Conservation (phyloP, 2,797 vertebrate genomes). For the Acipenser transmontanus region DNA sequence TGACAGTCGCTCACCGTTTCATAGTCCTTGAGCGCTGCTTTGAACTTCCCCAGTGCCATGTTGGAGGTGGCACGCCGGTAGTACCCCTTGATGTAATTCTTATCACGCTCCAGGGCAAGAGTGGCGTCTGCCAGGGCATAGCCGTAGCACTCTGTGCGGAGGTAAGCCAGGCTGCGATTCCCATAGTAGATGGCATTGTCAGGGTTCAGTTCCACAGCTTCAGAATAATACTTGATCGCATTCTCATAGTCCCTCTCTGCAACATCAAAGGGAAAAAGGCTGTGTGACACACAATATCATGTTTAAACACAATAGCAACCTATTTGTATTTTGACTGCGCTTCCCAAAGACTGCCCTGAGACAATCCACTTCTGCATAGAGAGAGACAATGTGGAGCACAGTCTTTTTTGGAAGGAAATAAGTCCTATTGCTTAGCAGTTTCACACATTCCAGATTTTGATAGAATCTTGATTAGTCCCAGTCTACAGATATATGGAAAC, state of each 20-base stretch:
- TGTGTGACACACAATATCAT: too few species aligned
- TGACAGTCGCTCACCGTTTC: slow-evolving; percentile 70
- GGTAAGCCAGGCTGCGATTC: slow-evolving; percentile 90
- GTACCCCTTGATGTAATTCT: slow-evolving; percentile 91
- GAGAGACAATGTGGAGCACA: too few species aligned
- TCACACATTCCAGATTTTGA: too few species aligned
- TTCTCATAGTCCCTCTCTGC: slow-evolving; percentile 89
- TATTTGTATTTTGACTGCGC: too few species aligned
- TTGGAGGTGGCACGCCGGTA: slow-evolving; percentile 88
- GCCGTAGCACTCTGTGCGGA: slow-evolving; percentile 91
- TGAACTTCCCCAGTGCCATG: slow-evolving; percentile 93
- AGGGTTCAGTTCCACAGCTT: slow-evolving; percentile 82
- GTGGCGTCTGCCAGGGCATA: slow-evolving; percentile 87
- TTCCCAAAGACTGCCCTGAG: too few species aligned
- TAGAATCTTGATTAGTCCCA: too few species aligned
- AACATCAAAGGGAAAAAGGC: slow-evolving; percentile 10
- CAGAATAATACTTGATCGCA: slow-evolving; percentile 83
- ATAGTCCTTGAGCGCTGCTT: slow-evolving; percentile 86
- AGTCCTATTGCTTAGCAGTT: too few species aligned
- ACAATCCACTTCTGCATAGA: too few species aligned
- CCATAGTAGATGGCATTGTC: slow-evolving; percentile 85
- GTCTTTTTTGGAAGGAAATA: too few species aligned
- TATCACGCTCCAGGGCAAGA: slow-evolving; percentile 79
- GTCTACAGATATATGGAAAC: too few species aligned
- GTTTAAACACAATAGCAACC: too few species aligned